Conservation (phyloP, 1,140 invertebrate genomes). For the Parasteatoda tepidariorum region DNA sequence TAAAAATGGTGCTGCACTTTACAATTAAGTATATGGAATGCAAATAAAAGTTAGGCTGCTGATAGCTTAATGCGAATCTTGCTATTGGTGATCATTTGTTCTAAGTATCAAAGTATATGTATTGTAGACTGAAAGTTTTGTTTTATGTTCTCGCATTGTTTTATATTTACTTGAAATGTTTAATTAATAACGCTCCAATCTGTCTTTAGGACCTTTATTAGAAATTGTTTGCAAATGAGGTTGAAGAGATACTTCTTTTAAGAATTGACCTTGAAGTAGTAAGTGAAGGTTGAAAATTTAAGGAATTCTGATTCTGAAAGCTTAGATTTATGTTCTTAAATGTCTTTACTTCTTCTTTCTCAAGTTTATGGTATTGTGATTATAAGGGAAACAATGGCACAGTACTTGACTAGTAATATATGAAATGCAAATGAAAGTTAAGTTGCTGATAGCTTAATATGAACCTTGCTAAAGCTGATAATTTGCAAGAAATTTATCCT, state of each 20-base stretch:
- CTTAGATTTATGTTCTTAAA: not conserved
- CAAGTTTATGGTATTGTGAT: not conserved
- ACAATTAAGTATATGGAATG: slow-evolving; percentile 38
- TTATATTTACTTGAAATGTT: too few relatives aligned
- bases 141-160: too few relatives aligned
- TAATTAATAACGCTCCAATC: too few relatives aligned
- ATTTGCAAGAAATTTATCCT: slow-evolving; percentile 49
- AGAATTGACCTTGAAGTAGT: too few relatives aligned
- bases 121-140: too few relatives aligned
- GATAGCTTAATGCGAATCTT: slow-evolving; percentile 39
- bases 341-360: not conserved
- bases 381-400: not conserved
- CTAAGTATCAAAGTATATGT: slow-evolving; percentile 45
- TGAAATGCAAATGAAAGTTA: slow-evolving; percentile 34
- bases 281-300: too few relatives aligned
- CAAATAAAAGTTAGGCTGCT: slow-evolving; percentile 29
- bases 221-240: too few relatives aligned
- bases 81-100: slow-evolving; percentile 42
- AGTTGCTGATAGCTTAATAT: slow-evolving; percentile 33
- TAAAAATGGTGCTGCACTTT: not conserved
- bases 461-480: slow-evolving; percentile 30
- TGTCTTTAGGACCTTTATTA: too few relatives aligned
- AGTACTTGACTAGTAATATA: slow-evolving; percentile 13
- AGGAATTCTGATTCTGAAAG: too few relatives aligned
- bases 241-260: too few relatives aligned